phyloP scores from a whole-genome alignment of 2,797 vertebrate genomes.

The Lates japonicus region DNA sequence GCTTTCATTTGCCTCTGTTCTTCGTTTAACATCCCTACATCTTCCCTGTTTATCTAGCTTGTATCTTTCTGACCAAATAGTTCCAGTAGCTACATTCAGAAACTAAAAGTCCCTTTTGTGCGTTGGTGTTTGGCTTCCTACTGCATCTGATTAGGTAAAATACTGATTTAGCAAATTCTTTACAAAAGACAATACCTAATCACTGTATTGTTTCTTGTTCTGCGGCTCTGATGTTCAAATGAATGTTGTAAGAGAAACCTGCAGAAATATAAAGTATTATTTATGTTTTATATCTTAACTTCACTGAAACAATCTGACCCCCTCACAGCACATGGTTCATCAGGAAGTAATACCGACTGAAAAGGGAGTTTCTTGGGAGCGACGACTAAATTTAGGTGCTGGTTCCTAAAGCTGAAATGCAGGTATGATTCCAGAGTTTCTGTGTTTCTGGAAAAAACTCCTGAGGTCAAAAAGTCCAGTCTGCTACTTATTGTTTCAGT shows the following conservation, averaged over 20 bases:
- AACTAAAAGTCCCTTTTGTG: not conserved
- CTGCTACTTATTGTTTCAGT: slow-evolving; percentile 14
- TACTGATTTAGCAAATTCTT: no score
- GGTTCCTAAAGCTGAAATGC: not conserved
- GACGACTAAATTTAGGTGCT: not conserved
- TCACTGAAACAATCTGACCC: not conserved
- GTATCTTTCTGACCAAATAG: not conserved
- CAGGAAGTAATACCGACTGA: not conserved
- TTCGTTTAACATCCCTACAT: not conserved
- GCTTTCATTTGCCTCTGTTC: slow-evolving; percentile 13
- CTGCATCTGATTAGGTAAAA: not conserved
- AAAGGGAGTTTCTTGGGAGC: not conserved
- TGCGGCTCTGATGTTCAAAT: not conserved
- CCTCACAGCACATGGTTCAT: not conserved
- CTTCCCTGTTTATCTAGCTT: not conserved
- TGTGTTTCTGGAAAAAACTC: slow-evolving; percentile 17
- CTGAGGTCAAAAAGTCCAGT: slow-evolving; percentile 14
- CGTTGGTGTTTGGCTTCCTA: not conserved
- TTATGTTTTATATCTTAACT: not conserved
- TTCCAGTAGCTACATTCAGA: not conserved
- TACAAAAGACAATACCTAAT: no score
- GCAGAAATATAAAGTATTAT: not conserved
- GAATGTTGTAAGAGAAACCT: not conserved
- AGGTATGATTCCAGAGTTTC: not conserved
- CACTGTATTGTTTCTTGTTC: no score